phyloP scores from a whole-genome alignment of 2,888 invertebrate genomes.

The Drosophila barbarae region DNA sequence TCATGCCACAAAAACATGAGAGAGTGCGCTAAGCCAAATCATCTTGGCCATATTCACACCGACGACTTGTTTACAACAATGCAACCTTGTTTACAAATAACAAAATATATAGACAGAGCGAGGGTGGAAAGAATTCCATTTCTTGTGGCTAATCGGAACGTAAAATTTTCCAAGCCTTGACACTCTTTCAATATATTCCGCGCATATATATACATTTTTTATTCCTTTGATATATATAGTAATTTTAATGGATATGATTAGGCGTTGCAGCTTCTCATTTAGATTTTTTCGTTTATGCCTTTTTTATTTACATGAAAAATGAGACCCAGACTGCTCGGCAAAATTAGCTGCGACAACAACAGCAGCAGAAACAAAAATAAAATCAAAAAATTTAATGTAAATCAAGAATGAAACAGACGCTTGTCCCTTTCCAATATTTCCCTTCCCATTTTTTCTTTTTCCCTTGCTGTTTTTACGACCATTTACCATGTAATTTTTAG shows the following conservation, averaged over 20 bases:
- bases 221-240: slow-evolving; percentile 27
- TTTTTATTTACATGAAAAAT: slow-evolving; percentile 59
- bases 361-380: slow-evolving; percentile 49
- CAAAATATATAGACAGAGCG: slow-evolving; percentile 7
- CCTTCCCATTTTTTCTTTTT: slow-evolving; percentile 3
- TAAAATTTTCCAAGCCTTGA: slow-evolving; percentile 67
- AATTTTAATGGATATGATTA: slow-evolving; percentile 34
- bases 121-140: slow-evolving; percentile 37
- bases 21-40: slow-evolving; percentile 24
- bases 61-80: slow-evolving; percentile 67
- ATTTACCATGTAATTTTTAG: slow-evolving; percentile 69
- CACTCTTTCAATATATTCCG: slow-evolving; percentile 54
- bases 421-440: slow-evolving; percentile 5
- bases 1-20: slow-evolving; percentile 30
- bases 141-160: slow-evolving; percentile 43
- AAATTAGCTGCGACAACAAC: slow-evolving; percentile 48
- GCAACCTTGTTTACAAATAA: slow-evolving; percentile 66
- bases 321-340: slow-evolving; percentile 31
- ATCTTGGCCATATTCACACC: slow-evolving; percentile 44
- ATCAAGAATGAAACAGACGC: slow-evolving; percentile 48
- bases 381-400: slow-evolving; percentile 68
- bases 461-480: slow-evolving; percentile 55
- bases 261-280: slow-evolving; percentile 42
- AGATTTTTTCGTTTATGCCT: slow-evolving; percentile 49
- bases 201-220: slow-evolving; percentile 25